Conservation (phyloP, 2,888 invertebrate species). For the Hemaris fuciformis region DNA sequence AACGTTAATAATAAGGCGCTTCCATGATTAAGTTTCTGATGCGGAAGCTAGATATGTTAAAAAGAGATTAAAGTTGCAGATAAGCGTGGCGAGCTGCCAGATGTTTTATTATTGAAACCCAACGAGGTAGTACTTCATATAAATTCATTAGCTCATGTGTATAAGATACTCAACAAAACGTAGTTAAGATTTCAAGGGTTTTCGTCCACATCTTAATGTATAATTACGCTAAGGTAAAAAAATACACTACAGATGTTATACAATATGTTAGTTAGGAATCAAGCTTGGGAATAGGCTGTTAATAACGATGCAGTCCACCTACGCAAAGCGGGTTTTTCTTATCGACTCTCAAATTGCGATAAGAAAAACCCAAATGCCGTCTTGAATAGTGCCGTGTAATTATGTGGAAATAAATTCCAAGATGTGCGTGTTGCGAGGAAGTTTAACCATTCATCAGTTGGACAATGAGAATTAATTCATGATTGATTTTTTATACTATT, state of each 20-base stretch:
- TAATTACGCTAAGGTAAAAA: too few relatives aligned
- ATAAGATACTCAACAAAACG: not conserved
- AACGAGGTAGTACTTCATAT: not conserved
- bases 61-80: not conserved
- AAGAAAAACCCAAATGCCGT: slow-evolving; percentile 5
- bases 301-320: not conserved
- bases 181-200: not conserved
- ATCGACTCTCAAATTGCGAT: not conserved
- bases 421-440: not conserved
- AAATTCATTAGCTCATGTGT: not conserved
- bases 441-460: not conserved
- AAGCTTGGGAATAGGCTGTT: not conserved
- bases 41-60: not conserved
- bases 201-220: not conserved
- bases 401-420: not conserved
- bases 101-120: not conserved
- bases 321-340: not conserved
- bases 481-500: not conserved
- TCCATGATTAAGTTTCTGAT: not conserved
- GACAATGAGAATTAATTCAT: not conserved
- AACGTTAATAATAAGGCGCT: not conserved
- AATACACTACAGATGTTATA: not conserved
- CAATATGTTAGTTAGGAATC: too few relatives aligned
- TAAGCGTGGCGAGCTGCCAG: not conserved
- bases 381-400: not conserved